Base-by-base conservation (phyloP, 2,888 invertebrate species). In the Scrobipalpa costella region DNA sequence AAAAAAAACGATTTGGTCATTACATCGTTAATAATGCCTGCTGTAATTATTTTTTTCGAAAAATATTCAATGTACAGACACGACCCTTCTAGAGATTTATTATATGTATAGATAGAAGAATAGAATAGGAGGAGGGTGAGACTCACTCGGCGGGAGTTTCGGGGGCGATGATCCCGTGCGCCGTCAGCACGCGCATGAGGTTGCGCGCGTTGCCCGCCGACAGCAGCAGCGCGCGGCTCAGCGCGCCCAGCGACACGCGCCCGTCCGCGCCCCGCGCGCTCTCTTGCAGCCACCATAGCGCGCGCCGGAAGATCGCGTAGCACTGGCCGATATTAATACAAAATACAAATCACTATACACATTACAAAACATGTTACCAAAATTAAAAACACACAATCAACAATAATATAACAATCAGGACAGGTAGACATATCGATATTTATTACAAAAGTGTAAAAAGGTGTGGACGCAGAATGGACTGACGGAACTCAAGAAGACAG, bases 271-370 rank as follows among this genome's bases (percentile, higher is more conserved):
- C 33, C 36, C 15, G 5, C 59, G 7, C 21, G n/a, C n/a, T n/a
- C n/a, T n/a, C n/a, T n/a, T n/a, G n/a, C 58, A 67, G 7, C 50
- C 82, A 77, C 73, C 71, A 73, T 57, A 89, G 73, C 6, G 79
- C 66, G 47, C 84, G 87, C 0, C 89, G 89, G 68, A 81, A 79
- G 21, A 85, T 73, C 68, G 85, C 82, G 6, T 84, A 65, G 57
- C 75, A 72, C 89, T 89, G 76, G 47, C 0, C 21, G 15, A 17
- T 2, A 27, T 1, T 9, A 1, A 21, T n/a, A n/a, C n/a, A 50
- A 5, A 19, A 27, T 5, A 55, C n/a, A 55, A n/a, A n/a, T n/a
- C n/a, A n/a, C n/a, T n/a, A n/a, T n/a, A n/a, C n/a, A n/a, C n/a
- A n/a, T n/a, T n/a, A n/a, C n/a, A n/a, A 21, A 9, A 52, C 52